Evolutionary conservation across 2,113 vertebrate genomes (phyloP).

Genomic region (Colius striatus): DNA sequence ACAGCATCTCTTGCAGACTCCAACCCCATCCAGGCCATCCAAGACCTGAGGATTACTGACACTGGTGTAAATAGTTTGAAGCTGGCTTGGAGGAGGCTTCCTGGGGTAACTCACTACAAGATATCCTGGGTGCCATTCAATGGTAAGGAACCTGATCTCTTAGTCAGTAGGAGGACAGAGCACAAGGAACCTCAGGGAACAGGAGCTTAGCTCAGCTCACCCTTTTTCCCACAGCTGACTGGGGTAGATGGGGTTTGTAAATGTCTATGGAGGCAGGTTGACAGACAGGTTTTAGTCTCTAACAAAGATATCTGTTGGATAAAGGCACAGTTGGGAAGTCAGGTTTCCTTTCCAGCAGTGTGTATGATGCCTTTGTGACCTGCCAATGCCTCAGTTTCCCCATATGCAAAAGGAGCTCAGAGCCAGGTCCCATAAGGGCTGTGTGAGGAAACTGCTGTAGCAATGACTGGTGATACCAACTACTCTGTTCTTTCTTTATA

Average conservation of each 20-base stretch:
- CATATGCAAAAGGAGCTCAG: not conserved
- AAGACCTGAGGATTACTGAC: slow-evolving; percentile 80
- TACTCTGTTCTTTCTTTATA: not conserved
- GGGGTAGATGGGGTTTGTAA: rapidly evolving
- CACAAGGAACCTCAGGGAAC: not conserved
- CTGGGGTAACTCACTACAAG: slow-evolving; percentile 80
- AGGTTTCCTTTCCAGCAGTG: not conserved
- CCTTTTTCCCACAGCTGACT: rapidly evolving
- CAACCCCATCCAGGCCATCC: slow-evolving; percentile 69
- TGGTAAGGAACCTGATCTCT: slow-evolving; percentile 54
- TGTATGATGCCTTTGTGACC: not conserved
- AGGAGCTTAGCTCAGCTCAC: not conserved
- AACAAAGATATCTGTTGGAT: not conserved
- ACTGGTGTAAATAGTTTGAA: slow-evolving; percentile 75
- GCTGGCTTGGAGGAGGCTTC: slow-evolving; percentile 82
- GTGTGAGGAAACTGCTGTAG: not conserved
- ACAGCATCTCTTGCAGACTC: slow-evolving; percentile 63
- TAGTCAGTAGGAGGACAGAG: not conserved
- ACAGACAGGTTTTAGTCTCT: not conserved
- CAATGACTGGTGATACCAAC: not conserved
- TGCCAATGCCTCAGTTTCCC: not conserved
- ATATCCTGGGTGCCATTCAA: slow-evolving; percentile 83
- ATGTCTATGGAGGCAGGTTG: rapidly evolving
- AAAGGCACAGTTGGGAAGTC: not conserved
- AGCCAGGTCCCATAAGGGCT: not conserved